A percentile compares a stretch with the other conserved stretches of the same genome.
Conservation (phyloP, 2,888 invertebrate species). For the Xanthostigma xanthostigma region DNA sequence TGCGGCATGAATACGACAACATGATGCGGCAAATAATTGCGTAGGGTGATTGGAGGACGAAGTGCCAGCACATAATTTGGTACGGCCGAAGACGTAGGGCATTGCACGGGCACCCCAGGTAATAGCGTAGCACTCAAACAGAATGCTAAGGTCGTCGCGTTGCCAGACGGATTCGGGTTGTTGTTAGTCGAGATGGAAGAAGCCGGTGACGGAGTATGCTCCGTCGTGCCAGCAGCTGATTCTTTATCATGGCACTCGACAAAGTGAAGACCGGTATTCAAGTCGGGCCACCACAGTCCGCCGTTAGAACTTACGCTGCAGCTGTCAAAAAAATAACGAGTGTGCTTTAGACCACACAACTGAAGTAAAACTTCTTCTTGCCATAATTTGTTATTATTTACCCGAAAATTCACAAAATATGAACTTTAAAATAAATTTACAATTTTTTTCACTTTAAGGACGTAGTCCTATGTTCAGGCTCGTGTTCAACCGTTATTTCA, state of each 20-base stretch:
- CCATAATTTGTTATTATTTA: too few species aligned
- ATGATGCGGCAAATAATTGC: constrained; percentile 64
- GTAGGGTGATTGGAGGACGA: constrained; percentile 56
- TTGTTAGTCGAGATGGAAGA: too few species aligned
- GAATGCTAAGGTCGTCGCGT: too few species aligned
- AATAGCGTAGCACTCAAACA: too few species aligned
- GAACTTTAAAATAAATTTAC: too few species aligned
- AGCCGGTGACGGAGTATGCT: constrained; percentile 4
- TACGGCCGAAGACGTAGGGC: constrained; percentile 24
- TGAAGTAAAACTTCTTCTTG: background rate
- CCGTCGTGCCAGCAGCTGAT: constrained; percentile 27
- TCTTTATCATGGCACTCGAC: constrained; percentile 37
- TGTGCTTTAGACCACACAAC: too few species aligned
- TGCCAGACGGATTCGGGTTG: too few species aligned
- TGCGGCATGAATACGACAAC: constrained; percentile 39
- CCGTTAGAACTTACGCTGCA: constrained; percentile 55
- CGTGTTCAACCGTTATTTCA: too few species aligned
- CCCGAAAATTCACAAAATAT: too few species aligned
- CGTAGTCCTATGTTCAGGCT: too few species aligned
- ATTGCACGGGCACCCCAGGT: constrained; percentile 17
- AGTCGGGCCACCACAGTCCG: constrained; percentile 65
- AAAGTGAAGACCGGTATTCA: constrained; percentile 44
- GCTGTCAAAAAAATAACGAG: constrained; percentile 31
- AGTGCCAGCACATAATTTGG: constrained; percentile 60
- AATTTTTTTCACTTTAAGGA: too few species aligned